Evolutionary conservation across 1,140 invertebrate species (phyloP), one percentile per base, ranked within the genome.

Genomic region (Andrena cerasifolii): DNA sequence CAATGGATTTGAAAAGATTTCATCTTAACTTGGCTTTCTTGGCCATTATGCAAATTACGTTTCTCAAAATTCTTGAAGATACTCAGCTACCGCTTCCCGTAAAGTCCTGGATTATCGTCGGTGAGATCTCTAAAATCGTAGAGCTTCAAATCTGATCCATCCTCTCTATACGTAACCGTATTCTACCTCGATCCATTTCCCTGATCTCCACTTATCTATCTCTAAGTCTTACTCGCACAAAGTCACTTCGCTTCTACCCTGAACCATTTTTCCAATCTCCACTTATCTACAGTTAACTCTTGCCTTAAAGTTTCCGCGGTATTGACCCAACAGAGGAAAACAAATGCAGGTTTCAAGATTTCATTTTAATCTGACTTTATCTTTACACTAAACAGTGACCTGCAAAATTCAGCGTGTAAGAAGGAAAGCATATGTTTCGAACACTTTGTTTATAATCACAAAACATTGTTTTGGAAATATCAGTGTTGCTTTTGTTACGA

Each of bases 161-260:
- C 40, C 36, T 21, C 28, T 54, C 33, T 56, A 14, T 74, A 45
- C 53, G 43, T 26, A 68, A 58, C 31, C 65, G 14, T 21, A 24
- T 36, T 45, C 40, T 66, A 76, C 58, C 73, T 68, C 73, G 72
- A 74, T 74, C 73, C 63, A 68, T 76, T 76, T 68, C 24, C 65
- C 65, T 40, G 54, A 58, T 68, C 73, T 56, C 68, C 36, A 59
- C 73, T 66, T 68, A 76, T 76, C 73, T 68, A 68, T 76, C 65
- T 49, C 53, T 21, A 68, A 68, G 53, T 76, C 53, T 28, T 21
- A 28, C 28, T 21, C 12, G 61, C 26, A 40, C 65, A 63, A 45
- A 75, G 73, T 58, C 63, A 40, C 36, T 59, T 26, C 53, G 40
- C 31, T 68, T 49, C 43, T 47, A 47, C 40, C 24, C 43, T 53